Base-by-base conservation (phyloP, 1,140 invertebrate species). In the Zaprionus africanus region DNA sequence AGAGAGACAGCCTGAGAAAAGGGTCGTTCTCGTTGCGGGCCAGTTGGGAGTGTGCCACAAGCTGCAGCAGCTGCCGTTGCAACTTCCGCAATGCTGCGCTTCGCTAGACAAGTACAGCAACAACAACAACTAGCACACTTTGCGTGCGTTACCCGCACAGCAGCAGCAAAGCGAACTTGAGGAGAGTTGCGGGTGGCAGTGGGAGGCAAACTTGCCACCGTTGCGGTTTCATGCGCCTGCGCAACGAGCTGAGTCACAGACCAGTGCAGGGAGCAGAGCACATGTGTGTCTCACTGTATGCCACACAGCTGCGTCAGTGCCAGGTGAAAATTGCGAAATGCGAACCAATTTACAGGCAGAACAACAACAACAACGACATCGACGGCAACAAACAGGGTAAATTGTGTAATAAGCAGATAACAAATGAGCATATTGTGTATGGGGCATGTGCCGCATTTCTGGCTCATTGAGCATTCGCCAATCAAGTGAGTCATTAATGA, bases 241-340 rank as follows among this genome's bases (percentile, higher is more conserved):
- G 68, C 75, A 70, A 76, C 73, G 56, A 54, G 24, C 77, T 73
- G 75, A 60, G 54, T 86, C 76, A 86, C 76, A 78, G 22, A 22
- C 22, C 22, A 22, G 22, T 22, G 22, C 22, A 22, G 22, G 22
- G 22, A 9, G 41, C 41, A 6, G 19, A 24, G 9, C 46, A 51
- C 31, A 62, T 56, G 28, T 69, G 79, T 81, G 64, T 41, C 15
- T 15, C 13, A 22, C 22, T 22, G 22, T n/a, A 0, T 26, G 61
- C 61, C 22, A 34, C 19, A 56, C 82, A 82, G 83, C 83, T 86
- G 83, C 58, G 74, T 43, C 34, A 13, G 56, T 54, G 53, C 84
- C 83, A 87, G 84, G 83, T 87, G 83, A 61, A 76, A 71, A 88
- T 88, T 88, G 84, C 84, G 70, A 87, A 88, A 88, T 83, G 60